phyloP scores from a whole-genome alignment of 2,113 vertebrate genomes.

The Indri indri region DNA sequence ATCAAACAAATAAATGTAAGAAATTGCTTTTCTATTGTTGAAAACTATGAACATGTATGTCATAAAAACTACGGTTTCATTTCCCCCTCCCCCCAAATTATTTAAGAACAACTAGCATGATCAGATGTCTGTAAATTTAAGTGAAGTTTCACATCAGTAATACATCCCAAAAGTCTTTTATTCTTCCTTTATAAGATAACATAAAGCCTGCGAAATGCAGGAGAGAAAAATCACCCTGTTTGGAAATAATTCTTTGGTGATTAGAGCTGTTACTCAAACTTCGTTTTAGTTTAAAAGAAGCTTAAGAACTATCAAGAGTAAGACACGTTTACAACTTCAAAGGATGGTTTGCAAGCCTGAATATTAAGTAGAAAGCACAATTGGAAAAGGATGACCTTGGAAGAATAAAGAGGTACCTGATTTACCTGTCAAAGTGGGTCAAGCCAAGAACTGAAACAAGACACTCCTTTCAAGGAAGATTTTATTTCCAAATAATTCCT shows the following conservation, averaged over 20 bases:
- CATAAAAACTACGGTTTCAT: not conserved
- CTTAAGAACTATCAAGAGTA: conserved; percentile 75
- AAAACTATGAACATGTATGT: not conserved
- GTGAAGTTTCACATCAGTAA: not conserved
- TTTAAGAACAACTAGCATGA: not conserved
- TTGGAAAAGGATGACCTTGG: conserved; percentile 70
- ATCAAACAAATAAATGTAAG: not conserved
- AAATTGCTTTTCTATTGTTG: not conserved
- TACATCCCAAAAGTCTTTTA: not conserved
- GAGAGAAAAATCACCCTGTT: conserved; percentile 20
- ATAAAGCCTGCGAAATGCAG: conserved; percentile 26
- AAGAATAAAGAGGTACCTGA: conserved; percentile 51
- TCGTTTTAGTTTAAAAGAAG: conserved; percentile 75
- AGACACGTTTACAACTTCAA: conserved; percentile 77
- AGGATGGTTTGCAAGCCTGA: conserved; percentile 56
- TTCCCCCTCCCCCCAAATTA: not conserved
- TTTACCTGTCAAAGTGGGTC: conserved; percentile 60
- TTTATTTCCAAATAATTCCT: conserved; percentile 50
- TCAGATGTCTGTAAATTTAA: not conserved
- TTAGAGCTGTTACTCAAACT: conserved; percentile 72
- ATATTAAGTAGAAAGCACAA: conserved; percentile 62
- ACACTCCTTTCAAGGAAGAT: not conserved
- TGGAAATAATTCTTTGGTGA: conserved; percentile 75
- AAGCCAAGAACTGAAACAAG: conserved; percentile 38
- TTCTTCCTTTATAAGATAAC: conserved; percentile 58